Conservation (phyloP, 2,888 invertebrate genomes). For the Hartigia nigra region DNA sequence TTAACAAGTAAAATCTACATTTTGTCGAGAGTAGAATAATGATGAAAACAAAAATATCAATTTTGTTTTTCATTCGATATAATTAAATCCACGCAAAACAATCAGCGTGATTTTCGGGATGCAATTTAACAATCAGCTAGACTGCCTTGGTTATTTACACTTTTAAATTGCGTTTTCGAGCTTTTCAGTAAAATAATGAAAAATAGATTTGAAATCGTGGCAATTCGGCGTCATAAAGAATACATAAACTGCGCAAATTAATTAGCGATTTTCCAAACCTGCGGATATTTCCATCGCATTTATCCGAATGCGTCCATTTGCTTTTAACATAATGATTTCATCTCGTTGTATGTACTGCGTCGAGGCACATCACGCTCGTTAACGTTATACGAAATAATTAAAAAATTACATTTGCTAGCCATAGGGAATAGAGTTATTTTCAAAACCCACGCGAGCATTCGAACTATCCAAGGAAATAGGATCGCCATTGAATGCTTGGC, state of each 20-base stretch:
- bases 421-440: neutral
- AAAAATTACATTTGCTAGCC: neutral
- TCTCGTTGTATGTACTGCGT: neutral
- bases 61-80: neutral
- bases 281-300: neutral
- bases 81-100: no score
- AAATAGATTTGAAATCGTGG: neutral
- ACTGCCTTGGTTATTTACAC: neutral
- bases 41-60: neutral
- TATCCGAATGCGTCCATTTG: neutral
- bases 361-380: neutral
- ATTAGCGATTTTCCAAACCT: neutral
- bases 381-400: neutral
- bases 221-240: neutral
- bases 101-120: neutral
- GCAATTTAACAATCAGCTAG: neutral
- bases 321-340: neutral
- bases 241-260: neutral
- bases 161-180: neutral
- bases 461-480: neutral
- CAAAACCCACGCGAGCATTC: neutral
- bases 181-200: neutral
- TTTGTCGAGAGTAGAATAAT: neutral
- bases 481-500: slow-evolving; percentile 2
- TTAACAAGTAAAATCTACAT: neutral